Evolutionary conservation across 2,888 invertebrate genomes (phyloP).

Genomic region (Cheilosia vulpina): DNA sequence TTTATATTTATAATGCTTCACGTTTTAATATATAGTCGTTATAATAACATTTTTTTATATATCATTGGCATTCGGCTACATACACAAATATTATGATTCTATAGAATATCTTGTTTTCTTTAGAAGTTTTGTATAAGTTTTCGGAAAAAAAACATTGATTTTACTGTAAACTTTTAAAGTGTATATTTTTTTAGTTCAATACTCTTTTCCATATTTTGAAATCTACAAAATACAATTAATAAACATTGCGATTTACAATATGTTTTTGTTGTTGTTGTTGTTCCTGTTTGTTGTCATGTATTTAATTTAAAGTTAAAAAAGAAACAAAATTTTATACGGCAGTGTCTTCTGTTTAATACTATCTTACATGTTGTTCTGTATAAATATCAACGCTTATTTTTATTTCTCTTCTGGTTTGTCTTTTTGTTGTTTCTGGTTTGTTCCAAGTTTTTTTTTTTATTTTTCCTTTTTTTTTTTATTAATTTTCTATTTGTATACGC

Average conservation of each 20-base stretch:
- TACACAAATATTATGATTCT: constrained; percentile 44
- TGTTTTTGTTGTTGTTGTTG: background rate
- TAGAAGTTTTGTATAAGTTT: constrained; percentile 24
- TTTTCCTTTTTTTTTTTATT: background rate
- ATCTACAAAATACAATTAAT: constrained; percentile 62
- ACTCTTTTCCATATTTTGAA: constrained; percentile 23
- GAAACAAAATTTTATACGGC: constrained; percentile 50
- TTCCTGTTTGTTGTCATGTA: constrained; percentile 7
- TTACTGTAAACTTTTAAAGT: constrained; percentile 51
- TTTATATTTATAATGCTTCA: constrained; percentile 52
- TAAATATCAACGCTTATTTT: constrained; percentile 46
- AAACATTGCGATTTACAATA: constrained; percentile 46
- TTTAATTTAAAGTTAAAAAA: constrained; percentile 38
- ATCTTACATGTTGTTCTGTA: constrained; percentile 74
- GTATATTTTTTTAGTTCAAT: constrained; percentile 15
- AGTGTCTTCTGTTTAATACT: constrained; percentile 66
- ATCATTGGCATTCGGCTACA: constrained; percentile 55
- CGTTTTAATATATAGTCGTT: constrained; percentile 54
- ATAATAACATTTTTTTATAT: constrained; percentile 37
- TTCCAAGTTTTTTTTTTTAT: constrained; percentile 32
- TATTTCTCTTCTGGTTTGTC: constrained; percentile 18
- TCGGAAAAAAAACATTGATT: constrained; percentile 34
- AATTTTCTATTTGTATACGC: constrained; percentile 50
- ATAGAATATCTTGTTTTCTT: too few relatives aligned
- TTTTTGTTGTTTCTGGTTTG: constrained; percentile 21